Conservation (phyloP, 2,797 vertebrate species). For the Halcyon smyrnensis region DNA sequence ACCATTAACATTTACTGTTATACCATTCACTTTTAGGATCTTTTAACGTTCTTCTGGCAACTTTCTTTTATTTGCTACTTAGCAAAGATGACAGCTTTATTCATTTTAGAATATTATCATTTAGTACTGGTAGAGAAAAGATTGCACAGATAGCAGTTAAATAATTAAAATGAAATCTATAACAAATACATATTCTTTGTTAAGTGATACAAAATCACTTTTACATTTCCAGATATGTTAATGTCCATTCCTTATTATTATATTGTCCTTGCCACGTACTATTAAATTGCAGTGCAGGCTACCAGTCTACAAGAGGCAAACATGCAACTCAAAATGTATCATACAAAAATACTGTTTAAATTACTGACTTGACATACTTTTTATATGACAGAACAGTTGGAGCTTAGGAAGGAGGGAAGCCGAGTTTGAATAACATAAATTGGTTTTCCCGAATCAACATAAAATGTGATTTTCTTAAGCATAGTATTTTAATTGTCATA, state of each 20-base stretch:
- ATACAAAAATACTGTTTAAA: not conserved
- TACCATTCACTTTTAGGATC: not conserved
- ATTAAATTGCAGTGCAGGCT: not conserved
- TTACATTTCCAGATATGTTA: not conserved
- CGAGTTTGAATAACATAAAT: not conserved
- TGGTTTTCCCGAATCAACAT: constrained; percentile 6
- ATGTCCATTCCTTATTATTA: not conserved
- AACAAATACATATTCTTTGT: not conserved
- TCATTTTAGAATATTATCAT: not conserved
- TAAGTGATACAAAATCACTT: not conserved
- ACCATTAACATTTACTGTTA: not conserved
- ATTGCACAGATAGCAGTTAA: not conserved
- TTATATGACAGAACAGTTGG: not conserved
- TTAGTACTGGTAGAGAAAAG: not conserved
- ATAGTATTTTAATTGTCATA: constrained; percentile 5
- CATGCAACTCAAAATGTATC: not conserved
- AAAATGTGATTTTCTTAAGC: not conserved
- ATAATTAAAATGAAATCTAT: not conserved
- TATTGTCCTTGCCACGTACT: not conserved
- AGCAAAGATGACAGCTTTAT: not conserved
- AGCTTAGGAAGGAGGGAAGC: not conserved
- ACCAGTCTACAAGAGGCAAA: not conserved
- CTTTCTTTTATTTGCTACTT: not conserved
- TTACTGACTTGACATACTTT: constrained; percentile 3
- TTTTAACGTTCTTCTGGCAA: not conserved